Conservation (phyloP, 1,140 invertebrate species). For the Zaprionus camerounensis region DNA sequence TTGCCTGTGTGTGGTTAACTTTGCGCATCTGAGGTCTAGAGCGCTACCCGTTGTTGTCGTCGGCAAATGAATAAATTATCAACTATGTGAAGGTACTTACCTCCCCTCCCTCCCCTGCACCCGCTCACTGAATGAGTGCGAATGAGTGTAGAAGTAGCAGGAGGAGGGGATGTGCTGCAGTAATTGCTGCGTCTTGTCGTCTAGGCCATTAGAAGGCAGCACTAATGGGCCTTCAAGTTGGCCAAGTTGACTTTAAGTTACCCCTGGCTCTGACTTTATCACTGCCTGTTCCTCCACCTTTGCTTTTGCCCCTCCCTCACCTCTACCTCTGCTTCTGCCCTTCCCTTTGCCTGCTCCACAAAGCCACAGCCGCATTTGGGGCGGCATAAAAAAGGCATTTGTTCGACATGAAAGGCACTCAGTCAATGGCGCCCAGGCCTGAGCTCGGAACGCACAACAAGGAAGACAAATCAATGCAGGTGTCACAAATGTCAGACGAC, state of each 20-base stretch:
- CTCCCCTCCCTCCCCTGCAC: neutral
- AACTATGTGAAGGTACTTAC: constrained; percentile 69
- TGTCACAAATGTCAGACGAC: constrained; percentile 82
- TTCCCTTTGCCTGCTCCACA: constrained; percentile 6
- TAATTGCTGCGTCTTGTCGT: constrained; percentile 79
- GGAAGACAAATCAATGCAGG: constrained; percentile 82
- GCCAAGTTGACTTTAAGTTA: constrained; percentile 12
- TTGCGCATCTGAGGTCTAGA: constrained; percentile 55
- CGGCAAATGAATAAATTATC: constrained; percentile 80
- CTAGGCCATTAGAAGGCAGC: constrained; percentile 71
- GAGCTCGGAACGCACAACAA: constrained; percentile 24
- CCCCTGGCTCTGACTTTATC: neutral
- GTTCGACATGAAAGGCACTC: constrained; percentile 79
- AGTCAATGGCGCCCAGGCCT: constrained; percentile 58
- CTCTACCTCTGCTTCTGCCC: neutral
- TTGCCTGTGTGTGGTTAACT: constrained; percentile 63
- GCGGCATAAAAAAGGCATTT: constrained; percentile 79
- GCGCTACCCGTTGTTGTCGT: constrained; percentile 45
- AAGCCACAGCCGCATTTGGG: constrained; percentile 72
- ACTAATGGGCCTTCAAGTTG: constrained; percentile 54
- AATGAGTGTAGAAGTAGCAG: constrained; percentile 34
- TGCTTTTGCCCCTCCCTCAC: neutral
- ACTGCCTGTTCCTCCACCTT: neutral
- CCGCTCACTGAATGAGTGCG: neutral
- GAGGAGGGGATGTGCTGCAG: constrained; percentile 13